Evolutionary conservation across 2,888 invertebrate genomes (phyloP).

Genomic region (Glyphotaelius pellucidus): DNA sequence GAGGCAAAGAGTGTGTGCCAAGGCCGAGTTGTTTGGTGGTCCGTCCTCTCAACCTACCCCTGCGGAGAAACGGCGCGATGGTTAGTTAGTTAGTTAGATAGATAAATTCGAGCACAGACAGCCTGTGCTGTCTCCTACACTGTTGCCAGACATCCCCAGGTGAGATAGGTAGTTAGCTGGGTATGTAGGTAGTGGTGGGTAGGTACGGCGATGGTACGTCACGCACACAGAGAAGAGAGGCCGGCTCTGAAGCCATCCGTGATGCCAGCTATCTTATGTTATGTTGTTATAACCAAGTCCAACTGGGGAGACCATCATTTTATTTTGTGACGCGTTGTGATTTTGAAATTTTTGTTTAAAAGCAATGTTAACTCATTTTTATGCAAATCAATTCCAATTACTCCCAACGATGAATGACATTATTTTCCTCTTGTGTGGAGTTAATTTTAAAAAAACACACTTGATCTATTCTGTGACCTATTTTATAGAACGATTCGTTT

Average conservation of each 20-base stretch:
- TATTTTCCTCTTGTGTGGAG: too few relatives aligned
- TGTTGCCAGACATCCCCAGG: neutral
- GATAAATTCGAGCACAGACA: slow-evolving; percentile 8
- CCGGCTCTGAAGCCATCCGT: neutral
- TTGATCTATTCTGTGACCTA: too few relatives aligned
- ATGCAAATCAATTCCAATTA: too few relatives aligned
- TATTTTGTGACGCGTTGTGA: neutral
- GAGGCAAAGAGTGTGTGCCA: too few relatives aligned
- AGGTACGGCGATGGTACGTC: neutral
- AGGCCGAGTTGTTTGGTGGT: too few relatives aligned
- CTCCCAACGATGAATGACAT: too few relatives aligned
- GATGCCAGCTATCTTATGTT: neutral
- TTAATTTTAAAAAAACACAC: too few relatives aligned
- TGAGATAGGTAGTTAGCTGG: too few relatives aligned
- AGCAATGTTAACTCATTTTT: neutral
- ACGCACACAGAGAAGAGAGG: neutral
- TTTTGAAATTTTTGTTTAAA: neutral
- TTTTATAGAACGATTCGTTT: too few relatives aligned
- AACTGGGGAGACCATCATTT: neutral
- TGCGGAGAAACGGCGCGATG: too few relatives aligned
- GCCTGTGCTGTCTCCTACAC: neutral
- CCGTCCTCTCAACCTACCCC: too few relatives aligned
- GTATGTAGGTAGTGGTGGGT: neutral
- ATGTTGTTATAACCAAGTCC: neutral
- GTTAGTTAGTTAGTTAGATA: too few relatives aligned